phyloP scores from a whole-genome alignment of 1,140 invertebrate species.

The Drosophila kepulauana region DNA sequence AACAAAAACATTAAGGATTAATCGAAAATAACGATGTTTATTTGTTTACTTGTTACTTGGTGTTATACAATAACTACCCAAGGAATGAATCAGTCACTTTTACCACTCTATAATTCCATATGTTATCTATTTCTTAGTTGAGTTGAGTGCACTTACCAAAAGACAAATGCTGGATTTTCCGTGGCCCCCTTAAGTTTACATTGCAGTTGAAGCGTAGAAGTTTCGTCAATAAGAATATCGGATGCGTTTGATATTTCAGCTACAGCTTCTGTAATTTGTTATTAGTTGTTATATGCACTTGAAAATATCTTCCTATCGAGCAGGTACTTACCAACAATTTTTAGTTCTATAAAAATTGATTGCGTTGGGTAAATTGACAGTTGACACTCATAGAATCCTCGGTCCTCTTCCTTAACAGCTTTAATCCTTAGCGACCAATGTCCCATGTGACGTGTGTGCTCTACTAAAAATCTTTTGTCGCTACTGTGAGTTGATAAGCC shows the following conservation, averaged over 20 bases:
- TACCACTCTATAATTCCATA: too few species aligned
- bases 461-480: slow-evolving; percentile 91
- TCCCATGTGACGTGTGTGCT: slow-evolving; percentile 90
- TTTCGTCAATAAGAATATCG: slow-evolving; percentile 91
- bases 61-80: too few species aligned
- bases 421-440: slow-evolving; percentile 92
- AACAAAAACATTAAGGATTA: too few species aligned
- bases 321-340: slow-evolving; percentile 90
- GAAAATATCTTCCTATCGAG: neutral
- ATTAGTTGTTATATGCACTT: neutral
- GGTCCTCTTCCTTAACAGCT: slow-evolving; percentile 89
- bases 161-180: slow-evolving; percentile 91
- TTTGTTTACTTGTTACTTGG: too few species aligned
- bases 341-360: slow-evolving; percentile 90
- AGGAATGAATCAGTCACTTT: too few species aligned
- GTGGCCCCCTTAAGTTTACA: slow-evolving; percentile 90
- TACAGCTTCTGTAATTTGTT: slow-evolving; percentile 87
- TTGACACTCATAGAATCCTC: slow-evolving; percentile 93
- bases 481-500: slow-evolving; percentile 90
- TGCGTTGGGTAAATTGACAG: slow-evolving; percentile 92
- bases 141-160: slow-evolving; percentile 86
- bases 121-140: neutral
- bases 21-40: too few species aligned
- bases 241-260: slow-evolving; percentile 91
- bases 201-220: slow-evolving; percentile 89